Evolutionary conservation across 2,797 vertebrate species (phyloP), one percentile per base, ranked within the genome.

Genomic region (Pogoniulus pusillus): DNA sequence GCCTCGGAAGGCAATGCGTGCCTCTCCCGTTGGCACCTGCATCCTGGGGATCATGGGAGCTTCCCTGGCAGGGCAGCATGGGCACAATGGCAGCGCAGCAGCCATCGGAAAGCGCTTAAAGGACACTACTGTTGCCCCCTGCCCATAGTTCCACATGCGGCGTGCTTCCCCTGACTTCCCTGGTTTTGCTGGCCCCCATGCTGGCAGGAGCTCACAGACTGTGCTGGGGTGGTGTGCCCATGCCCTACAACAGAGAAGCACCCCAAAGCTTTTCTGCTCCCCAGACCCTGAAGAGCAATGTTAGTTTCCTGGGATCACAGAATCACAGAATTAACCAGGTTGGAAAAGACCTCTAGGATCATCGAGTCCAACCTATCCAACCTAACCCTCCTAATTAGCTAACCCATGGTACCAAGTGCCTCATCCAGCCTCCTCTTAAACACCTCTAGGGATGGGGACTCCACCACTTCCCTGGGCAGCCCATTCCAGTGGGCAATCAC

Each of bases 61-160:
- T 13, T 13, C 43, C 22, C 29, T 2, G 8, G 32, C 47, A 70
- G 53, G 8, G 32, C 47, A 70, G 53, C 0, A 0, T 18, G 17
- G 39, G 8, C 60, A 41, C 5, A 8, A 47, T 3, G 34, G 20
- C 32, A 43, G n/a, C 14, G 7, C 19, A 16, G 47, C 3, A 19
- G 37, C 39, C 53, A 43, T 10, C n/a, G 65, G 32, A 57, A 91
- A 77, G 39, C 8, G 9, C 34, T 30, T 0, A 0, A 45, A 77
- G 65, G 39, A 43, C 35, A 8, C 51, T 22, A 10, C 58, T 32
- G 54, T 65, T 85, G 39, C 16, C n/a, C 32, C 10, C 14, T 71
- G 47, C 26, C 29, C n/a, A 12, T 10, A 1, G 6, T 34, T 43
- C 26, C 34, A 3, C 17, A 29, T 2, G 5, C 0, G 0, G 18